Conservation (phyloP, 2,797 vertebrate species). For the Amniataba percoides region DNA sequence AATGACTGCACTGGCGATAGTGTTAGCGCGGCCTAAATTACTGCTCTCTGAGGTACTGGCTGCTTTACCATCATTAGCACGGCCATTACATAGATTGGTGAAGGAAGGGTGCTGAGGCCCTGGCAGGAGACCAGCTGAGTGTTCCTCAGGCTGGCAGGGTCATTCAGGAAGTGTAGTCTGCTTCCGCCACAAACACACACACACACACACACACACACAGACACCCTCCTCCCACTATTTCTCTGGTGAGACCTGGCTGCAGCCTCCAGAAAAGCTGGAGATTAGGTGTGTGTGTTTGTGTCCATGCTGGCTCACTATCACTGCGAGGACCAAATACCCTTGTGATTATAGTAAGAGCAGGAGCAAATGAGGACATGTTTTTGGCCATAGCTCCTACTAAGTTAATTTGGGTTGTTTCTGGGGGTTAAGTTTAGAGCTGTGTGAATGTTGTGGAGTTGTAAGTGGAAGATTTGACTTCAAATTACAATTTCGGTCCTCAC, state of each 20-base stretch:
- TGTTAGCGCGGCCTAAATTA: conserved; percentile 66
- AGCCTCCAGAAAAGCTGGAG: conserved; percentile 47
- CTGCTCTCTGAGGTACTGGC: conserved; percentile 68
- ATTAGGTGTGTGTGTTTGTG: conserved; percentile 44
- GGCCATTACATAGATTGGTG: conserved; percentile 77
- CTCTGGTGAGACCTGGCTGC: conserved; percentile 47
- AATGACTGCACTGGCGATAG: conserved; percentile 52
- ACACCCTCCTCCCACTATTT: conserved; percentile 32
- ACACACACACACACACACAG: conserved; percentile 27
- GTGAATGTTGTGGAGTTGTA: conserved; percentile 26
- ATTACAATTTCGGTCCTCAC: conserved; percentile 1
- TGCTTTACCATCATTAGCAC: conserved; percentile 76
- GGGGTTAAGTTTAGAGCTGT: conserved; percentile 4
- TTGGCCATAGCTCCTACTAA: neutral
- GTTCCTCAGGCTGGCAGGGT: conserved; percentile 69
- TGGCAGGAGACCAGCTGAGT: conserved; percentile 71
- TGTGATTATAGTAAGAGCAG: neutral
- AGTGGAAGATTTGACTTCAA: conserved; percentile 5
- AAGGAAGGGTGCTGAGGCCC: conserved; percentile 71
- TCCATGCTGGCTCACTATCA: conserved; percentile 14
- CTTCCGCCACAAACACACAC: conserved; percentile 29
- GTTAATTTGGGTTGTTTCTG: conserved; percentile 5
- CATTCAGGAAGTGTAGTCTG: conserved; percentile 58
- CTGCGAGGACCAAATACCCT: conserved; percentile 25
- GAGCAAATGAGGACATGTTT: neutral